Evolutionary conservation across 2,888 invertebrate genomes (phyloP), one percentile per base, ranked within the genome.

Genomic region (Allophyes oxyacanthae): DNA sequence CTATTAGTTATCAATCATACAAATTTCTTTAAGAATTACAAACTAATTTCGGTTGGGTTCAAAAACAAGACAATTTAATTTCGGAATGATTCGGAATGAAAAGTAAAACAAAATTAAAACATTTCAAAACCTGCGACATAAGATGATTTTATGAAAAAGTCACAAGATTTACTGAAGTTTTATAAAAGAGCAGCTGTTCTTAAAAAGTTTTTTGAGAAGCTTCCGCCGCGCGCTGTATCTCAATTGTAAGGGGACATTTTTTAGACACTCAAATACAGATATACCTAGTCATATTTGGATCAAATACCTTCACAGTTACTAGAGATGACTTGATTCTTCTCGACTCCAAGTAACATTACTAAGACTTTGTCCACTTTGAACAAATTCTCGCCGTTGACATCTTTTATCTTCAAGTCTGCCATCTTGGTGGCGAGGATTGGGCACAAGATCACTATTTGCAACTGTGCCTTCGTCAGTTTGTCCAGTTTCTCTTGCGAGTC

Each of bases 361-460:
- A 98, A 89, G 9, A 97, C 96, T 75, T 97, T 96, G 63, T 97
- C 97, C 0, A 96, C 94, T 75, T 95, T 95, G 59, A 97, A 91
- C 37, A 96, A 83, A 50, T 94, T 95, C 10, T 96, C 95, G 28
- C 96, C 87, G 40, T 88, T 88, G 2, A 91, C 82, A 14, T 95
- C 94, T 57, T 90, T 20, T 2, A 20, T 94, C 10, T 95, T 95
- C 67, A 95, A 83, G 51, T 94, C 94, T 0, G 93, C 79, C 66
- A 96, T 90, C 58, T 95, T 95, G 0, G 96, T 95, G 66, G 97
- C 89, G 40, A 98, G 94, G 48, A 95, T 95, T 0, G 98, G 98
- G 79, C 98, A 98, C 40, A 98, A 86, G 13, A 98, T 96, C 40
- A 98, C 95, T 58, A 98, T 96, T 85, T 98, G 97, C 36, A 98